Evolutionary conservation across 2,888 invertebrate genomes (phyloP).

Genomic region (Zhengitettix transpicula): DNA sequence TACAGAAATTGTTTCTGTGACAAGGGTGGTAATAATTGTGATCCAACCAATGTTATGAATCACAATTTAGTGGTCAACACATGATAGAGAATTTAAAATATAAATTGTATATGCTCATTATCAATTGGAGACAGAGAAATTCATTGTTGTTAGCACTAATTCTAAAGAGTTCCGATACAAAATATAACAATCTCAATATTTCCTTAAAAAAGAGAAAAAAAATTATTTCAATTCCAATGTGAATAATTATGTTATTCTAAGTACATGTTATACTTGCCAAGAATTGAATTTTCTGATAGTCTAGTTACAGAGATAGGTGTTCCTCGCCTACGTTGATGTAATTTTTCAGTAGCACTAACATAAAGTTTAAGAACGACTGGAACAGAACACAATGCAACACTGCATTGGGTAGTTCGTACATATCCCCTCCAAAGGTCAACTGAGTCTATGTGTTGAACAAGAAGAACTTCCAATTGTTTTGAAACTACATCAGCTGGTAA

Average conservation of each 20-base stretch:
- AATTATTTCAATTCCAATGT: too few relatives aligned
- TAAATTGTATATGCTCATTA: too few relatives aligned
- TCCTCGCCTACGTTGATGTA: slow-evolving; percentile 9
- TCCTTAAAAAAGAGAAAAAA: too few relatives aligned
- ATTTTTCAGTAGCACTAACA: slow-evolving; percentile 15
- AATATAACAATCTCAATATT: too few relatives aligned
- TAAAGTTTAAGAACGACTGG: slow-evolving; percentile 40
- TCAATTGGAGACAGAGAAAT: too few relatives aligned
- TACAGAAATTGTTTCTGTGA: too few relatives aligned
- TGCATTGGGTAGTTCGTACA: slow-evolving; percentile 26
- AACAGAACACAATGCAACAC: slow-evolving; percentile 30
- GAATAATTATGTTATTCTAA: neutral
- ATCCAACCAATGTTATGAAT: too few relatives aligned
- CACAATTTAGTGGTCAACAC: too few relatives aligned
- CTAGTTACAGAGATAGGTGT: slow-evolving; percentile 1
- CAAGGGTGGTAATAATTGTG: too few relatives aligned
- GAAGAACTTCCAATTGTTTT: slow-evolving; percentile 27
- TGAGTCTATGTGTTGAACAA: slow-evolving; percentile 30
- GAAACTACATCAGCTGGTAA: slow-evolving; percentile 39
- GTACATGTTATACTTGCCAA: slow-evolving; percentile 15
- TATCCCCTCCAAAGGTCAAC: slow-evolving; percentile 10
- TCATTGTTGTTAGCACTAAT: too few relatives aligned
- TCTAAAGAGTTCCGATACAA: too few relatives aligned
- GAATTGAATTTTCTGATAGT: slow-evolving; percentile 7
- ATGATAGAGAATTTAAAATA: too few relatives aligned